Evolutionary conservation across 2,113 vertebrate genomes (phyloP), one percentile per base, ranked within the genome.

Genomic region (Lates calcarifer): DNA sequence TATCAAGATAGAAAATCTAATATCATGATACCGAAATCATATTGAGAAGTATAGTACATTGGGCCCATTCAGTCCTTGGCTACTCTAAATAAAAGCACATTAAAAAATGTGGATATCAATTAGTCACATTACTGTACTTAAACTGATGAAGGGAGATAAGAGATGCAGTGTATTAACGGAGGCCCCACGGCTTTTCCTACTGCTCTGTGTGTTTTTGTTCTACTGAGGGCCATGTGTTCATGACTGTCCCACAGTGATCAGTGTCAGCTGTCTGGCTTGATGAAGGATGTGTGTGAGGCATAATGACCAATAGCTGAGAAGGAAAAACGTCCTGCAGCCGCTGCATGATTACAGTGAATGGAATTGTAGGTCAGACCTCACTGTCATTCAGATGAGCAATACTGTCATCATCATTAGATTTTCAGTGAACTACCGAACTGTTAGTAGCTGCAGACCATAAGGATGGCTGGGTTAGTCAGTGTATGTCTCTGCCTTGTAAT

Each of bases 231-330:
- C 51, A 22, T 39, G 49, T 57, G 53, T 66, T 64, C 11, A 20
- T 37, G 26, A 67, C 31, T 51, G 62, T 33, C 28, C 29, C 37
- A 45, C 66, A 29, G 22, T 26, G 31, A 53, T 55, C 31, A 22
- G 45, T 53, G n/a, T 65, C 77, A 56, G 67, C 41, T 80, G 60
- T 60, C 26, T 28, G 28, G 37, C 22, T 39, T 37, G 33, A 61
- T 70, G 51, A 65, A 18, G 20, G 0, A 37, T n/a, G 26, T 45
- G 55, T 13, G 29, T 49, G 57, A 41, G 41, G 6, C 31, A 37
- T 37, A 37, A 35, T 33, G 29, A 35, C 57, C 31, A 20, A 55
- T 39, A 26, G 57, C 57, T 60, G 57, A 33, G 29, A 60, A 28
- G 13, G 20, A n/a, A n/a, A n/a, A n/a, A n/a, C n/a, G n/a, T n/a